Base-by-base conservation (phyloP, 64 coral and sea anemone species). In the Pachyseris speciosa region DNA sequence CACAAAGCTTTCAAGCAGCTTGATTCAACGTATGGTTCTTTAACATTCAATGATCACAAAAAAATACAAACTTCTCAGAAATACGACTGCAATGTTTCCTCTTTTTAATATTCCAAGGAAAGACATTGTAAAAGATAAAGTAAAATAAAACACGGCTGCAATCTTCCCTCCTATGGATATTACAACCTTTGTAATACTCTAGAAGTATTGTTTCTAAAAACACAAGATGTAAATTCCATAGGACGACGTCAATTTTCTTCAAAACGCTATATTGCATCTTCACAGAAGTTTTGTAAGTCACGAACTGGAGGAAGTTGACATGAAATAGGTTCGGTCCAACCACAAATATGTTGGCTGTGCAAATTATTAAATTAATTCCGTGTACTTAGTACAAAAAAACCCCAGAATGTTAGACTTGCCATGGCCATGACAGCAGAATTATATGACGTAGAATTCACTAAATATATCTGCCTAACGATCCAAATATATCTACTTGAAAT, bases 401-500 rank as follows among this genome's bases (percentile, higher is more conserved):
- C 52, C 5, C 22, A 34, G 34, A 7, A 41, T 4, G 4, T 67
- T 67, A 26, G 15, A 34, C 28, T n/a, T 22, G 2, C 22, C 33
- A 34, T 71, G 19, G 67, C 22, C 33, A 34, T 71, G 19, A 36
- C 67, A 38, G 34, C 34, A 40, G 33, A 19, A 19, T 39, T 19
- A 22, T 19, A 39, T 40, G 15, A 71, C 10, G 10, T 19, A 7
- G 16, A 39, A 71, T 38, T 39, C 3, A 71, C 67, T 38, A 22
- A 71, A 71, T 71, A 39, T 71, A 71, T 71, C 67, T 39, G 33
- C 67, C 34, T 39, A 19, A 36, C 1, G 17, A 39, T 15, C 34
- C 67, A 39, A 39, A 71, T 71, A 71, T 71, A 22, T 71, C 17
- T 37, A 61, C 77, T 81, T 61, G 27, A 37, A 57, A 59, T 22